phyloP scores from a whole-genome alignment of 2,113 vertebrate genomes.

The Hylia prasina region DNA sequence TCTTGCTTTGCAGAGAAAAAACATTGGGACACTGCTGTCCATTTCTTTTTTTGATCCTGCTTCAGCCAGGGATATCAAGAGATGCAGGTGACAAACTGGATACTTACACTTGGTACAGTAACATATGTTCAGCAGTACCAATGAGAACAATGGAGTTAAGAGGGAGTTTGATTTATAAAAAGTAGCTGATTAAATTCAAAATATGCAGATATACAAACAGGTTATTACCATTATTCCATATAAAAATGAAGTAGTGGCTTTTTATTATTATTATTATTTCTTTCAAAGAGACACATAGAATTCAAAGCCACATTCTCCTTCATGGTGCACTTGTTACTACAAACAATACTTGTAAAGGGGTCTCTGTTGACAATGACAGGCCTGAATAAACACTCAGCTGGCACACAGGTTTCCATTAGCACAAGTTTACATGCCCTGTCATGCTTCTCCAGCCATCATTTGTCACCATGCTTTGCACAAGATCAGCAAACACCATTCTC shows the following conservation, averaged over 20 bases:
- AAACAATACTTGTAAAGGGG: conserved; percentile 1
- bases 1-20: background rate
- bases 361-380: conserved; percentile 2
- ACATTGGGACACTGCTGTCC: background rate
- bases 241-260: background rate
- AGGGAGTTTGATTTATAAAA: background rate
- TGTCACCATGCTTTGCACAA: background rate
- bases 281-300: background rate
- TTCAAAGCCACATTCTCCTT: background rate
- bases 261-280: background rate
- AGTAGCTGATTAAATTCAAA: background rate
- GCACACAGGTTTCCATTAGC: conserved; percentile 43
- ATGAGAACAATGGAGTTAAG: background rate
- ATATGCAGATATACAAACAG: background rate
- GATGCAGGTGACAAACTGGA: background rate
- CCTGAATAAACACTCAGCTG: conserved; percentile 31
- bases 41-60: background rate
- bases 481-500: background rate
- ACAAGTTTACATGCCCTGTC: conserved; percentile 44
- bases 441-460: conserved; percentile 6
- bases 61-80: background rate
- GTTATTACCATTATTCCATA: background rate
- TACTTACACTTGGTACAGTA: background rate
- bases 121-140: background rate
- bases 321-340: conserved; percentile 23